Conservation (phyloP, 2,888 invertebrate genomes). For the Elmis aenea region DNA sequence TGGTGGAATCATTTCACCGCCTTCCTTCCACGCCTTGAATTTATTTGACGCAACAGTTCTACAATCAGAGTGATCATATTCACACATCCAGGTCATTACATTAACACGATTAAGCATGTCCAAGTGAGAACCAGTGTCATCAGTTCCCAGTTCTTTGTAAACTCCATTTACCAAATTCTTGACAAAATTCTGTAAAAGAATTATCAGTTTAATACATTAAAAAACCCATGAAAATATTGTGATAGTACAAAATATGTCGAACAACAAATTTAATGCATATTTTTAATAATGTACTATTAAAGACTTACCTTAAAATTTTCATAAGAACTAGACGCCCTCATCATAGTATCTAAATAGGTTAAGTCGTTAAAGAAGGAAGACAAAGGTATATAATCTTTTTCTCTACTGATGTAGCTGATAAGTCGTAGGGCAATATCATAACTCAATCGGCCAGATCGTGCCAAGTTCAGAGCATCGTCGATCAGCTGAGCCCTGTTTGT, state of each 20-base stretch:
- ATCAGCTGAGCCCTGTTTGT: slow-evolving; percentile 71
- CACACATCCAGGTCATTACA: slow-evolving; percentile 59
- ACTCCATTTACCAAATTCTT: slow-evolving; percentile 1
- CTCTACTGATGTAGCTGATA: slow-evolving; percentile 62
- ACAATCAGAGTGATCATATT: slow-evolving; percentile 56
- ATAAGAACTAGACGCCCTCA: not conserved
- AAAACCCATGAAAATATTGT: no score
- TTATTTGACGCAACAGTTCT: slow-evolving; percentile 43
- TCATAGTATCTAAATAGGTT: slow-evolving; percentile 32
- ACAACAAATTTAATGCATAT: no score
- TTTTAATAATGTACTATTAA: slow-evolving; percentile 3
- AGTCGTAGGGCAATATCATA: slow-evolving; percentile 61
- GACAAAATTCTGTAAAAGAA: slow-evolving; percentile 13
- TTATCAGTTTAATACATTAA: no score
- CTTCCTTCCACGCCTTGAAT: slow-evolving; percentile 41
- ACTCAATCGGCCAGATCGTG: slow-evolving; percentile 57
- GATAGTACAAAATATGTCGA: no score
- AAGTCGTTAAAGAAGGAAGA: slow-evolving; percentile 55
- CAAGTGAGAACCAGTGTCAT: slow-evolving; percentile 40
- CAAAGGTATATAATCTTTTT: slow-evolving; percentile 76
- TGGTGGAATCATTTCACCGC: slow-evolving; percentile 46
- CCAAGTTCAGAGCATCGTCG: slow-evolving; percentile 73
- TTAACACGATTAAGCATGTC: slow-evolving; percentile 56
- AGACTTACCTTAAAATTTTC: not conserved
- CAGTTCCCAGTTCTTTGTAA: slow-evolving; percentile 11